Conservation (phyloP, 1,140 invertebrate genomes). For the Telenomus remus region DNA sequence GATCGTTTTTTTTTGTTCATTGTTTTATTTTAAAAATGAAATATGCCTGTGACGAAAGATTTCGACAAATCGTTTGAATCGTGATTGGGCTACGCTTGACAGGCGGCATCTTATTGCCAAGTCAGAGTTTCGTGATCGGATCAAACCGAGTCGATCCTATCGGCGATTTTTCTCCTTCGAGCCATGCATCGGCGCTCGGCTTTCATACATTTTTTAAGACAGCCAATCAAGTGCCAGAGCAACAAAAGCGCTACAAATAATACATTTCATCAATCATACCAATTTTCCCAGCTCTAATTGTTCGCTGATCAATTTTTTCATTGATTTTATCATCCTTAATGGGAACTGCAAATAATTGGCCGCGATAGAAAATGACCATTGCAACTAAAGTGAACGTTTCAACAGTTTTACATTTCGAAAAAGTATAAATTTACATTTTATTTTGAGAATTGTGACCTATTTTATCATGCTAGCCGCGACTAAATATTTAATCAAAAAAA, state of each 20-base stretch:
- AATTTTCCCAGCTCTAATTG: conserved; percentile 51
- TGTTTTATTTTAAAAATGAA: conserved; percentile 33
- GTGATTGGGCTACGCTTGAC: conserved; percentile 51
- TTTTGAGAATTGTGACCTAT: too few species aligned
- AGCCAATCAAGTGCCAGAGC: conserved; percentile 39
- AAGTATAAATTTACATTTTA: conserved; percentile 5
- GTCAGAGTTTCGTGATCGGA: conserved; percentile 62
- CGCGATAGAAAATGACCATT: conserved; percentile 31
- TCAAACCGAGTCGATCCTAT: conserved; percentile 52
- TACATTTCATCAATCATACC: conserved; percentile 56
- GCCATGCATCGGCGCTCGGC: conserved; percentile 36
- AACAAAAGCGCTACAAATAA: conserved; percentile 50
- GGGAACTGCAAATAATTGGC: conserved; percentile 29
- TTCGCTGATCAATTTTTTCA: conserved; percentile 23
- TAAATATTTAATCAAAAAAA: too few species aligned
- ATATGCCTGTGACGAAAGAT: conserved; percentile 51
- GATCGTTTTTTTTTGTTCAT: not conserved
- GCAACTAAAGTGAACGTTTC: not conserved
- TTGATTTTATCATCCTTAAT: conserved; percentile 39
- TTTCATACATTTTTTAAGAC: conserved; percentile 44
- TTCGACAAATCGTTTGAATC: conserved; percentile 57
- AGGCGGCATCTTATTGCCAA: conserved; percentile 58
- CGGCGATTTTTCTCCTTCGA: conserved; percentile 49
- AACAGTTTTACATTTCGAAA: too few species aligned
- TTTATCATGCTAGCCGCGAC: too few species aligned